Evolutionary conservation across 1,140 invertebrate genomes (phyloP), one percentile per base, ranked within the genome.

Genomic region (Semibalanus balanoides): DNA sequence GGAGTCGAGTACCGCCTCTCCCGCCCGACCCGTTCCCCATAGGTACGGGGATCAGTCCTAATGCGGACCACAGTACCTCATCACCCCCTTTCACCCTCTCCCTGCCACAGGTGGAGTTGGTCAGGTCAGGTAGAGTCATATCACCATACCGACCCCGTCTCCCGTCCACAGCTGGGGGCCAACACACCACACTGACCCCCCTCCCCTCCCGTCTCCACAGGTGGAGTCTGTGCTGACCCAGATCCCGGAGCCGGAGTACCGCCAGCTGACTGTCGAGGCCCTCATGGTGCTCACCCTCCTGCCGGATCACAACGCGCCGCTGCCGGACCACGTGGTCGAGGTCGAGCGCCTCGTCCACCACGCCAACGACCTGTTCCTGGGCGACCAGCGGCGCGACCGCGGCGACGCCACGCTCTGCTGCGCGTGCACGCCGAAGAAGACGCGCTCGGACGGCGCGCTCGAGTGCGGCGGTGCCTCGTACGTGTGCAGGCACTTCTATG

Each of bases 221-320:
- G 96, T 99, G 0, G 98, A 99, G 84, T 94, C 93, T n/a, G 94
- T 97, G 11, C 85, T 99, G 30, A 99, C 99, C 83, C 91, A 91
- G 28, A 97, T 99, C 80, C 95, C 96, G 0, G 94, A 99, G 83
- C 97, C 98, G 17, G 97, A 99, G 84, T 99, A 99, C 85, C 88
- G 98, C 70, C 98, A 99, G 83, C 83, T 99, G 77, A 91, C 99
- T 71, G 97, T 99, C 0, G 98, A 99, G 85, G 96, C 95, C 19
- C 85, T 98, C 11, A 97, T 98, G 93, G 94, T 98, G 14, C 84
- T 99, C 0, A 97, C 95, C 0, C 83, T 99, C 35, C 83, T 99
- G 76, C 91, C 99, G 72, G 97, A 99, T 0, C 97, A 99, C 85
- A 96, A 95, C 17, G 85, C 98, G 9, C 97, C 98, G 93, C 93